Conservation (phyloP, 2,888 invertebrate species). For the Antheraea assamensis region DNA sequence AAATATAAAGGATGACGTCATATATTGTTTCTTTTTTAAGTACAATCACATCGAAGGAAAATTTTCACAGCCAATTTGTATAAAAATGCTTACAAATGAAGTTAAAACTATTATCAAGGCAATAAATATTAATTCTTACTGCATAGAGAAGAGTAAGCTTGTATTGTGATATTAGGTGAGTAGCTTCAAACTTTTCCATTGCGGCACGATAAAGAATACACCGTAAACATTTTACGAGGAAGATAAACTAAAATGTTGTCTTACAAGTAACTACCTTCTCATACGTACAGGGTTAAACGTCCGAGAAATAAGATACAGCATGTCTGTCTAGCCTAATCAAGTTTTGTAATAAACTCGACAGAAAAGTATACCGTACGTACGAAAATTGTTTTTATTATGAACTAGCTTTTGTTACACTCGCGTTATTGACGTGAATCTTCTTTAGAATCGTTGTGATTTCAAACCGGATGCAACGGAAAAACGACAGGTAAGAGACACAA, state of each 20-base stretch:
- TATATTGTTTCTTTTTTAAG: too few relatives aligned
- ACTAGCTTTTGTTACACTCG: too few relatives aligned
- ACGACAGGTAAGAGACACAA: too few relatives aligned
- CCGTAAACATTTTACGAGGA: conserved; percentile 54
- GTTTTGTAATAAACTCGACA: conserved; percentile 19
- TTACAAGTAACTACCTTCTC: conserved; percentile 35
- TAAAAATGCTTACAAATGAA: too few relatives aligned
- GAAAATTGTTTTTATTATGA: not conserved
- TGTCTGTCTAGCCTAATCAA: conserved; percentile 17
- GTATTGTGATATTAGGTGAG: not conserved
- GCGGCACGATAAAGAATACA: conserved; percentile 31
- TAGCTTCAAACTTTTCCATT: not conserved
- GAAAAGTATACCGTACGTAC: conserved; percentile 8
- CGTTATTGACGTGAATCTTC: too few relatives aligned
- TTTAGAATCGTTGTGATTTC: too few relatives aligned
- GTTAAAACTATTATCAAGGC: too few relatives aligned
- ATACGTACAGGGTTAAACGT: conserved; percentile 44
- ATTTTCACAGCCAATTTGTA: too few relatives aligned
- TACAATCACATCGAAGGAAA: too few relatives aligned
- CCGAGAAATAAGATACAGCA: conserved; percentile 51
- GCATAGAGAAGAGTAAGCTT: conserved; percentile 17
- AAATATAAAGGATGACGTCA: too few relatives aligned
- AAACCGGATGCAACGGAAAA: too few relatives aligned
- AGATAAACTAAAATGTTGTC: conserved; percentile 48
- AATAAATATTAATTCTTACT: not conserved